phyloP scores from a whole-genome alignment of 2,797 vertebrate genomes.

The Falco concolor region DNA sequence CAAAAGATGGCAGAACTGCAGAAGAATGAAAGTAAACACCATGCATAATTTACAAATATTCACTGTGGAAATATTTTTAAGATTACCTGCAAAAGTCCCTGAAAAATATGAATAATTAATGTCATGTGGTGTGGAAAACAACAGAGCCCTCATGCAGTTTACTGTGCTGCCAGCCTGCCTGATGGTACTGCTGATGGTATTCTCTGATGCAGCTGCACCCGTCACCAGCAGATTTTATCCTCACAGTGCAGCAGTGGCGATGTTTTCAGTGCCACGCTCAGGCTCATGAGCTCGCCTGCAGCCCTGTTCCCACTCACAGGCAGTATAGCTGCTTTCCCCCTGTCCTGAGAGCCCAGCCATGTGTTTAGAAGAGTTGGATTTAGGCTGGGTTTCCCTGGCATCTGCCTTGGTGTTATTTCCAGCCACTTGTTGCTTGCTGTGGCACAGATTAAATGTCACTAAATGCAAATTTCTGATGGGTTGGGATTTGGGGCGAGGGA shows the following conservation, averaged over 20 bases:
- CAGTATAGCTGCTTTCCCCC: background rate
- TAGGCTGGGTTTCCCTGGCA: background rate
- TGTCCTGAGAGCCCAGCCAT: background rate
- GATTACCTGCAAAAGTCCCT: slow-evolving; percentile 30
- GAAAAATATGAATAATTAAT: slow-evolving; percentile 13
- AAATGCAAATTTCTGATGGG: background rate
- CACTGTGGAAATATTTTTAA: background rate
- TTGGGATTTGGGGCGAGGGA: background rate
- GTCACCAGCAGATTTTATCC: background rate
- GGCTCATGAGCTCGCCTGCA: background rate
- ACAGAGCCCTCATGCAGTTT: background rate
- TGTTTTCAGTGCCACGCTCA: rapidly evolving
- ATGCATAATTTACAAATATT: slow-evolving; percentile 54
- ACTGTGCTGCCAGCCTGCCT: background rate
- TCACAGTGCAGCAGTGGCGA: background rate
- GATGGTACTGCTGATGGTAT: background rate
- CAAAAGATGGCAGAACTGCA: background rate
- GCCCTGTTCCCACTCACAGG: background rate
- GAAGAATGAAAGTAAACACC: slow-evolving; percentile 27
- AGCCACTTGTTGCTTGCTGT: background rate
- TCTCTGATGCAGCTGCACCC: background rate
- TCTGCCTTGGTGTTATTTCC: background rate
- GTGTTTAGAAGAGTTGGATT: background rate
- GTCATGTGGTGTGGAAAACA: background rate
- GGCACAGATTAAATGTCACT: background rate